Percentiles rank a stretch among this genome's conserved stretches.
These are phyloP conservation scores for Parnassius smintheus DNA, from an alignment of 2,888 invertebrate genomes.

Conservation along the genomic window DNA sequence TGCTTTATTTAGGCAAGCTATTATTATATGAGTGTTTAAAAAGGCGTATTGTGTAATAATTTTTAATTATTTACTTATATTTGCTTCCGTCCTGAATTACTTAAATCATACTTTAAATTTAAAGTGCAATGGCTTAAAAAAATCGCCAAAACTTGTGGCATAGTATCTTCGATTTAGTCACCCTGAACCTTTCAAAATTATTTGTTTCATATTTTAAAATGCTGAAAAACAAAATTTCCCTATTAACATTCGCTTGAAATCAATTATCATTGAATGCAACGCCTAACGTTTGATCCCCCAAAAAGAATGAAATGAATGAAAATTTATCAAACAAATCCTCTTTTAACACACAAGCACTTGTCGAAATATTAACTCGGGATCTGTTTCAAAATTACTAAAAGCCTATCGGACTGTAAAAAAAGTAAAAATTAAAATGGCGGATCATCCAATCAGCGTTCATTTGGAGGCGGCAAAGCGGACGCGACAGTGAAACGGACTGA, in stretches of 20 bases:
- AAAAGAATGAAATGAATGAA: conserved; percentile 13
- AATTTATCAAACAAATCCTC: conserved; percentile 29
- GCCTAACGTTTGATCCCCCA: conserved; percentile 3
- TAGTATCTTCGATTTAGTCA: no score
- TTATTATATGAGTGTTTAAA: no score
- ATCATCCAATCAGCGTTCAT: conserved; percentile 57
- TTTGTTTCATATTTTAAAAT: no score
- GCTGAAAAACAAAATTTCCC: no score
- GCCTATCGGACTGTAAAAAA: conserved; percentile 31
- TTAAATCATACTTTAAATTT: no score
- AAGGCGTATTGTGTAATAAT: no score
- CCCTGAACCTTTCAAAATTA: no score
- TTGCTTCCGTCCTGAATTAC: no score
- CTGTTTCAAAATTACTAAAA: conserved; percentile 31
- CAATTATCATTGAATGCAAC: conserved; percentile 12
- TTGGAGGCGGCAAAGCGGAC: conserved; percentile 56
- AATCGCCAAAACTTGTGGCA: no score
- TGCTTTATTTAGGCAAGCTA: no score
- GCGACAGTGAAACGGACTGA: conserved; percentile 60
- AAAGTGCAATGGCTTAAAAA: no score
- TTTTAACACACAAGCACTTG: conserved; percentile 27
- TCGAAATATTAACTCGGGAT: conserved; percentile 32
- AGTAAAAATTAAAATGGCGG: conserved; percentile 42
- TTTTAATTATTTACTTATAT: no score
- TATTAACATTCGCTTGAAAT: not conserved